Base-by-base conservation (phyloP, 1,140 invertebrate genomes). In the Rhopalosiphum padi region DNA sequence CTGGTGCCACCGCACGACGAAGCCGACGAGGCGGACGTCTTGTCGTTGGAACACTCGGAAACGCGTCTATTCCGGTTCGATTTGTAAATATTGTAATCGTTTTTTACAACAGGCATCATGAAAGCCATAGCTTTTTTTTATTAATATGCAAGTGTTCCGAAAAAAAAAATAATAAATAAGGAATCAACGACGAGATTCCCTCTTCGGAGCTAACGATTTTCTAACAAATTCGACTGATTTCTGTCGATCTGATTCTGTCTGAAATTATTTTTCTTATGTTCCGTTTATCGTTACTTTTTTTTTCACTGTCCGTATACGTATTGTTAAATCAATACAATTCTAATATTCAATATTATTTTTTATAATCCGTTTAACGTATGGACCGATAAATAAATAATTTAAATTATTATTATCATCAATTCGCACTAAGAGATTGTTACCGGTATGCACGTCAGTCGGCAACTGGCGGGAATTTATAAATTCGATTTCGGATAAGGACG, bases 91-190 rank as follows among this genome's bases (percentile, higher is more conserved):
- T 98, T 97, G 96, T 97, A 98, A 95, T 98, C 97, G 95, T 98
- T 98, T 96, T 98, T 98, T 95, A 98, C 97, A 94, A 98, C 97
- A 77, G 98, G 98, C 97, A 98, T 98, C 98, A 98, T 98, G 96
- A 98, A 98, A 96, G 98, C 98, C 98, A 98, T 98, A 95, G 96
- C 95, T 89, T 90, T 41, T 86, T 51, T 18, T 25, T 87, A n/a
- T 0, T 53, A 21, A 0, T 8, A 8, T 18, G 22, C n/a, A 18
- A 23, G 6, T 37, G 46, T 23, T 18, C 22, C 9, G 35, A 30
- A 87, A 87, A 88, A 35, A 82, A 82, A n/a, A 86, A 30, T 48
- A 87, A 87, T 43, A 15, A 46, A 85, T 25, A 11, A 25, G 22
- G 37, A 85, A 85, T 25, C 83, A 9, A 85, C 83, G 35, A 53